phyloP scores from a whole-genome alignment of 1,140 invertebrate species.

The Bombus polaris region DNA sequence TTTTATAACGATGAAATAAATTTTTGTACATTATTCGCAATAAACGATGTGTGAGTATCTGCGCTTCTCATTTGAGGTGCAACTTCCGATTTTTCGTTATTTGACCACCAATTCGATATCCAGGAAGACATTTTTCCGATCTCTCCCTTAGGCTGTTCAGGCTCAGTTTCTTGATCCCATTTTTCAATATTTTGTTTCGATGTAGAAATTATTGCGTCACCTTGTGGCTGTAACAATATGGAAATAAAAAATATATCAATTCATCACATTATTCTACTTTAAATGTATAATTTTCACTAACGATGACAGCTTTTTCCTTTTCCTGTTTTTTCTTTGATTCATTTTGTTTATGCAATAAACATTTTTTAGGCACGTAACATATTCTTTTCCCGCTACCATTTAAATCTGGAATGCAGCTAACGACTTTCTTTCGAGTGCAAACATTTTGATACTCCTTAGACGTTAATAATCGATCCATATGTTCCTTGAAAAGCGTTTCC shows the following conservation, averaged over 20 bases:
- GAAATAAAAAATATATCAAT: constrained; percentile 1
- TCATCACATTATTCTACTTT: background rate
- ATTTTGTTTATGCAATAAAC: constrained; percentile 8
- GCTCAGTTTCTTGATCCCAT: background rate
- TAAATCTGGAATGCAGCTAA: constrained; percentile 20
- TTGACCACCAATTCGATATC: constrained; percentile 34
- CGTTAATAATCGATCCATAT: constrained; percentile 65
- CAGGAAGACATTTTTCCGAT: constrained; percentile 14
- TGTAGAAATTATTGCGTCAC: constrained; percentile 11
- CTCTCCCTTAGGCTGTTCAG: background rate
- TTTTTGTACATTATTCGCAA: constrained; percentile 1
- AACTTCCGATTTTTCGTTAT: background rate
- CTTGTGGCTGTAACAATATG: background rate
- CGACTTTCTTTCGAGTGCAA: constrained; percentile 20
- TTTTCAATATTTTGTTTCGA: background rate
- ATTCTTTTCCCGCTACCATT: constrained; percentile 32
- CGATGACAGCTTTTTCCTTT: constrained; percentile 26
- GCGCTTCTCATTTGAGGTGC: background rate
- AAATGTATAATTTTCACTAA: constrained; percentile 1
- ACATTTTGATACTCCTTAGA: constrained; percentile 54
- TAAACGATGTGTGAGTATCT: background rate
- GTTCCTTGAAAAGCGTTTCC: constrained; percentile 68
- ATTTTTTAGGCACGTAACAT: constrained; percentile 28
- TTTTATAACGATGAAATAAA: background rate
- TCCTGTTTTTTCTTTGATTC: constrained; percentile 39